These are phyloP conservation scores for Brachylomia viminalis DNA, from an alignment of 2,888 invertebrate species.

Conservation along the genomic window DNA sequence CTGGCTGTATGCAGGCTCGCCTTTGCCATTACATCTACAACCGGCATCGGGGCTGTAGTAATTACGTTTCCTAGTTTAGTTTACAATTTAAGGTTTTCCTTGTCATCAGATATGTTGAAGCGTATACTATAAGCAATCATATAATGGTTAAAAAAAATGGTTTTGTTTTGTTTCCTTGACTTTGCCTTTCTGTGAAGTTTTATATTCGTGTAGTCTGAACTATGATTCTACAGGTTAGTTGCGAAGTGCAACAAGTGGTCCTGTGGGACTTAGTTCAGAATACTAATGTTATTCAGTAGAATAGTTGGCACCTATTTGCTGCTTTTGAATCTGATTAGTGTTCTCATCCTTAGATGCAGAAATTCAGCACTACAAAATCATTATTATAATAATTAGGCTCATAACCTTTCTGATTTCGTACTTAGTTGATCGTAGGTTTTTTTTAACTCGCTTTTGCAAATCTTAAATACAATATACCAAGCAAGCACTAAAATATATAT, in stretches of 20 bases:
- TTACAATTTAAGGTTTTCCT: conserved; percentile 5
- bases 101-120: too few relatives aligned
- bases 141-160: too few relatives aligned
- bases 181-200: neutral
- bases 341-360: neutral
- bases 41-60: conserved; percentile 8
- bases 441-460: too few relatives aligned
- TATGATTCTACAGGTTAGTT: conserved; percentile 29
- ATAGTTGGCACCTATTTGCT: conserved; percentile 1
- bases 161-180: conserved; percentile 3
- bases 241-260: conserved; percentile 16
- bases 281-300: conserved; percentile 14
- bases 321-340: neutral
- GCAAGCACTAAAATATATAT: too few relatives aligned
- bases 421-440: neutral
- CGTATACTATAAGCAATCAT: too few relatives aligned
- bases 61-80: conserved; percentile 21
- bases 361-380: neutral
- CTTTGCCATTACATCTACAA: neutral
- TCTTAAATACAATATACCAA: too few relatives aligned
- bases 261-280: conserved; percentile 16
- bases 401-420: neutral
- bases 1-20: neutral
- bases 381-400: neutral
- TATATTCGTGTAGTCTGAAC: conserved; percentile 17